phyloP scores from a whole-genome alignment of 64 coral and sea anemone genomes.

The Dendronephthya gigantea region DNA sequence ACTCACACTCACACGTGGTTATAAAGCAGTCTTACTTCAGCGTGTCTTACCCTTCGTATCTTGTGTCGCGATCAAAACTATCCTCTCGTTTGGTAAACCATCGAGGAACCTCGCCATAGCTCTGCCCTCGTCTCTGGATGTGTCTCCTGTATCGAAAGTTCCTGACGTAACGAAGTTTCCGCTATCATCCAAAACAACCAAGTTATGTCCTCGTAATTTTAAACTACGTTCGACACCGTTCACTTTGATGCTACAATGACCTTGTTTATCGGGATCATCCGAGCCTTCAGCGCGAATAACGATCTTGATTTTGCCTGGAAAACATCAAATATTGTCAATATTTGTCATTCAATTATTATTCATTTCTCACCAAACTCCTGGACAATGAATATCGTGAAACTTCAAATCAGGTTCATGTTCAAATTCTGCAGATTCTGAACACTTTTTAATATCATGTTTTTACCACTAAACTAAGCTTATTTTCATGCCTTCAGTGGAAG shows the following conservation, averaged over 20 bases:
- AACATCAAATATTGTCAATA: not conserved
- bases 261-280: slow-evolving; percentile 82
- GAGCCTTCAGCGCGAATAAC: slow-evolving; percentile 62
- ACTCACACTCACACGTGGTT: too few relatives aligned
- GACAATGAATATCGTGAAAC: too few relatives aligned
- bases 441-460: too few relatives aligned
- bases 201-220: slow-evolving; percentile 72
- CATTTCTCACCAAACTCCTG: too few relatives aligned
- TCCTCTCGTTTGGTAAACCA: slow-evolving; percentile 71
- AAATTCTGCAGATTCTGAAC: too few relatives aligned
- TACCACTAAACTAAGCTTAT: too few relatives aligned
- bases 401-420: too few relatives aligned
- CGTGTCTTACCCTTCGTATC: slow-evolving; percentile 72
- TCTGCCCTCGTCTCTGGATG: slow-evolving; percentile 67
- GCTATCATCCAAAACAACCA: slow-evolving; percentile 74
- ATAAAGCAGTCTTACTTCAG: too few relatives aligned
- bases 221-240: slow-evolving; percentile 79
- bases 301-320: slow-evolving; percentile 75
- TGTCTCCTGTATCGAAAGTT: slow-evolving; percentile 80
- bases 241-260: slow-evolving; percentile 71
- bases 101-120: slow-evolving; percentile 83
- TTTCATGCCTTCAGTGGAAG: too few relatives aligned
- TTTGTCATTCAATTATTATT: too few relatives aligned
- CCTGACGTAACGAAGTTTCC: slow-evolving; percentile 79
- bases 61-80: slow-evolving; percentile 85